Evolutionary conservation across 2,888 invertebrate genomes (phyloP).

Genomic region (Drosophila atroscutellata): DNA sequence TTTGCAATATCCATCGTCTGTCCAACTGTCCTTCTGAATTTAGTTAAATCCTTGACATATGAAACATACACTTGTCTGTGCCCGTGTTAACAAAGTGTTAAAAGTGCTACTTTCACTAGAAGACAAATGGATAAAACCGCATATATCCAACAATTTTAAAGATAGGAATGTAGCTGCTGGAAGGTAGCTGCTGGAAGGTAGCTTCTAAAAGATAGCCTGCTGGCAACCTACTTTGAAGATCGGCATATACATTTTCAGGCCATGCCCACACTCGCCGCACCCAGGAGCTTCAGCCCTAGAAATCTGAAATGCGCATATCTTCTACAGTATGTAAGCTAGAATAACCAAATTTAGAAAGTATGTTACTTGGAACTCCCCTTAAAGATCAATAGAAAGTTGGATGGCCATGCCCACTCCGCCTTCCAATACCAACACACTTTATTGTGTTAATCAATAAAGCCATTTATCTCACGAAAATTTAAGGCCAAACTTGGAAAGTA

Average conservation of each 20-base stretch:
- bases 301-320: too few relatives aligned
- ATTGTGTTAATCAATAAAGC: neutral
- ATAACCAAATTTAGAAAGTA: too few relatives aligned
- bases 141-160: too few relatives aligned
- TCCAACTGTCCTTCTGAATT: neutral
- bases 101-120: neutral
- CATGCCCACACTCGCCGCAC: too few relatives aligned
- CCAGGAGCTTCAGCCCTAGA: too few relatives aligned
- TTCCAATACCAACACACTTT: neutral
- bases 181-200: too few relatives aligned
- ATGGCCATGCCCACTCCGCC: neutral
- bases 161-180: too few relatives aligned
- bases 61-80: neutral
- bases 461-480: neutral
- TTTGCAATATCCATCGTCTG: neutral
- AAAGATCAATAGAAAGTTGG: neutral
- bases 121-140: neutral
- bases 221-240: too few relatives aligned
- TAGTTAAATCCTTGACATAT: neutral
- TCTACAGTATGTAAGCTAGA: too few relatives aligned
- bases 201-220: too few relatives aligned
- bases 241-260: too few relatives aligned
- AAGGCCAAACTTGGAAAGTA: neutral
- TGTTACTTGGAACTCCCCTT: neutral
- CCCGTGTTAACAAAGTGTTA: too few relatives aligned